Evolutionary conservation across 2,113 vertebrate species (phyloP), one percentile per base, ranked within the genome.

Genomic region (Rattus norvegicus): DNA sequence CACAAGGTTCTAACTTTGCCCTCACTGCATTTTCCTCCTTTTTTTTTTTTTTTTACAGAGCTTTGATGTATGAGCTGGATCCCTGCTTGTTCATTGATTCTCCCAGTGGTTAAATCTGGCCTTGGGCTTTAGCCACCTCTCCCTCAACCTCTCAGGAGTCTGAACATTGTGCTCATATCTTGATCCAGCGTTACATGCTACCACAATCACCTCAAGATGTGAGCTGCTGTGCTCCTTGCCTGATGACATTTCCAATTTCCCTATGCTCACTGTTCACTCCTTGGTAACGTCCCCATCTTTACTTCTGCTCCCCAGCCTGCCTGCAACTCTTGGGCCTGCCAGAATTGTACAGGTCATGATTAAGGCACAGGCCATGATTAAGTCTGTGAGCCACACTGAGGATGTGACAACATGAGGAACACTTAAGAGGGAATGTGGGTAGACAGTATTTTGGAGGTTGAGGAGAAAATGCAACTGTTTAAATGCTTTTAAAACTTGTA

Each of bases 31-130:
- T 52, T 93, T 93, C 22, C 75, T 91, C 70, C 94, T 95, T n/a
- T 97, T 17, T 92, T 90, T 93, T 65, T 95, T 95, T n/a, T 97
- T 17, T 92, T 90, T 93, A 47, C 95, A 97, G 97, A 76, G 7
- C 33, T 47, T 3, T 75, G 79, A 36, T 59, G 70, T 1, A 11
- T 88, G 0, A 49, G 36, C 49, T 61, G 76, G 49, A 14, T 7
- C 22, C 76, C 2, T 16, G 28, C 33, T 1, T 33, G 12, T 2
- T 14, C n/a, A 67, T 33, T 61, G 22, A 61, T 33, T 49, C 36
- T 65, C 43, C 39, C 8, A 2, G 8, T 36, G 14, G 26, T 63
- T 65, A 67, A 20, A 2, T 20, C 33, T 19, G 43, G 9, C 24
- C 26, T 14, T 12, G 88, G 28, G 24, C 67, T 73, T 83, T n/a